Evolutionary conservation across 2,113 vertebrate species (phyloP).

Genomic region (Hippocampus zosterae): DNA sequence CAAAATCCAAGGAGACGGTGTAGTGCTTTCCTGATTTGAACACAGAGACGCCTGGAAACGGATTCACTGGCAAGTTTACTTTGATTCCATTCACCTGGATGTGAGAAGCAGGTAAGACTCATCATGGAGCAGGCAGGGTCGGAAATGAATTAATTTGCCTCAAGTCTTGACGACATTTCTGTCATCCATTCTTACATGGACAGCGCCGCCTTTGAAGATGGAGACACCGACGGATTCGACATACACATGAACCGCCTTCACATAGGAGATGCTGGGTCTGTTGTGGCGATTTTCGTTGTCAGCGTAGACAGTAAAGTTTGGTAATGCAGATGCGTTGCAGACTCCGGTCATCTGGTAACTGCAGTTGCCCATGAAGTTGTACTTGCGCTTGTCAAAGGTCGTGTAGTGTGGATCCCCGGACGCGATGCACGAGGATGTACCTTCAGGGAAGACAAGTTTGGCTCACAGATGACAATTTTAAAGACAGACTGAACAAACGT

Average conservation of each 20-base stretch:
- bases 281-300: too few species aligned
- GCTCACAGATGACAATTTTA: too few species aligned
- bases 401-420: too few species aligned
- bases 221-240: constrained; percentile 52
- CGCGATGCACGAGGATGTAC: too few species aligned
- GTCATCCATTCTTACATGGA: constrained; percentile 61
- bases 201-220: constrained; percentile 69
- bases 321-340: too few species aligned
- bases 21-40: constrained; percentile 57
- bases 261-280: too few species aligned
- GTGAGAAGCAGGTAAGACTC: not conserved
- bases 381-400: too few species aligned
- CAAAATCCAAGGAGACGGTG: constrained; percentile 59
- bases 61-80: constrained; percentile 48
- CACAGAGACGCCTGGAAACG: constrained; percentile 42
- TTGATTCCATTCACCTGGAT: constrained; percentile 58
- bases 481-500: too few species aligned
- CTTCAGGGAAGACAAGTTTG: too few species aligned
- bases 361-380: too few species aligned
- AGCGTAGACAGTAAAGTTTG: too few species aligned
- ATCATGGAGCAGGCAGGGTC: not conserved
- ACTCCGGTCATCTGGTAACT: too few species aligned
- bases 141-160: not conserved
- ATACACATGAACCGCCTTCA: constrained; percentile 72
- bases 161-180: not conserved